A percentile compares a stretch with the other conserved stretches of the same genome.
Evolutionary conservation across 1,140 invertebrate species (phyloP).

Genomic region (Papilio xuthus): DNA sequence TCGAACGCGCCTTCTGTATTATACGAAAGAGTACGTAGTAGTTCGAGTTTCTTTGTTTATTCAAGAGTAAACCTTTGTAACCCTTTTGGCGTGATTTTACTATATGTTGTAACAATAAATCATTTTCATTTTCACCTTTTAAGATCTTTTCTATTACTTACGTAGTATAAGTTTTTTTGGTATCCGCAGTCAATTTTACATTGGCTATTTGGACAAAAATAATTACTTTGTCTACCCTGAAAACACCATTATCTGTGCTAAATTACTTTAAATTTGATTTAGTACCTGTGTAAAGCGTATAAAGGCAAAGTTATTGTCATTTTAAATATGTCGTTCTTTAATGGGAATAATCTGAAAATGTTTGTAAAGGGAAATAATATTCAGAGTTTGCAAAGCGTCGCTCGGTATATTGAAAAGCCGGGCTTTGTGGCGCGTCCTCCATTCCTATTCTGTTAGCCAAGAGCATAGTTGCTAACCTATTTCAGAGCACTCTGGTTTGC

Average conservation of each 20-base stretch:
- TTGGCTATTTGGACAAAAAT: no score
- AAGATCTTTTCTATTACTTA: no score
- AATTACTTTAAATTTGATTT: background rate
- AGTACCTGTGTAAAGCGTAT: background rate
- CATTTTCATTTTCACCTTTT: no score
- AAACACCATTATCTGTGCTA: background rate
- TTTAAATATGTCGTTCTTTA: background rate
- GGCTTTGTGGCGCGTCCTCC: slow-evolving; percentile 19
- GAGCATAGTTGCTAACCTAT: slow-evolving; percentile 15
- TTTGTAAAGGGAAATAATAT: slow-evolving; percentile 21
- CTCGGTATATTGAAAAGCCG: slow-evolving; percentile 9
- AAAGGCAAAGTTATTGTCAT: background rate
- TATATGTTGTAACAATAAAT: no score
- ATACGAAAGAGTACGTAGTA: background rate
- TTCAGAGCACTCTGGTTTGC: slow-evolving; percentile 16
- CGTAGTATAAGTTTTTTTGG: no score
- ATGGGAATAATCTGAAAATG: slow-evolving; percentile 10
- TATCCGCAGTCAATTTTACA: no score
- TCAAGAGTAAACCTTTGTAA: background rate
- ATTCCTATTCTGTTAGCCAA: background rate
- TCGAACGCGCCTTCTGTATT: slow-evolving; percentile 4
- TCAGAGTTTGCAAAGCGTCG: background rate
- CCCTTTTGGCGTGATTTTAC: no score
- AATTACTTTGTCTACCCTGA: no score
- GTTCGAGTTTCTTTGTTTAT: background rate